Percentiles rank a stretch among this genome's conserved stretches.
Conservation (phyloP, 2,797 vertebrate genomes). For the Garrulus glandarius region DNA sequence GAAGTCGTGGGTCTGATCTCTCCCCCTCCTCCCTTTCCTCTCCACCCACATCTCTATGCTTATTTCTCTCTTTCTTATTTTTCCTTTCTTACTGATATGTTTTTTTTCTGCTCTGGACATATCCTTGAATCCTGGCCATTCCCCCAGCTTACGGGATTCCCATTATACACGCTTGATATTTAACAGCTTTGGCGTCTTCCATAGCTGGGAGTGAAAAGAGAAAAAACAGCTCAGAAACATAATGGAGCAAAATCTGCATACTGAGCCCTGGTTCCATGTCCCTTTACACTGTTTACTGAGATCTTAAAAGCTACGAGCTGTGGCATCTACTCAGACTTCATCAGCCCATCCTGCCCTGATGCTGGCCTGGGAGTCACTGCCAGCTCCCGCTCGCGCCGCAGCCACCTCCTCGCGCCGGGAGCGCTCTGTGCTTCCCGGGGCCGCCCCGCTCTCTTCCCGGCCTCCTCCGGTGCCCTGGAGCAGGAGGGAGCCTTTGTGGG, state of each 20-base stretch:
- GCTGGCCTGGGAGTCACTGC: conserved; percentile 71
- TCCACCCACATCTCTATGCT: background rate
- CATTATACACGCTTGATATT: conserved; percentile 36
- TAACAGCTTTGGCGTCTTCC: conserved; percentile 38
- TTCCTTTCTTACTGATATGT: background rate
- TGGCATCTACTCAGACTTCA: conserved; percentile 79
- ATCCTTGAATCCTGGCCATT: conserved; percentile 70
- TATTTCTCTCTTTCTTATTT: conserved; percentile 1
- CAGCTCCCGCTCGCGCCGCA: background rate
- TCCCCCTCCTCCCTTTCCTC: background rate
- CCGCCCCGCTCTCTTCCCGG: background rate
- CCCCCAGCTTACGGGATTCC: conserved; percentile 46
- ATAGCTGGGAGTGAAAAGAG: conserved; percentile 52
- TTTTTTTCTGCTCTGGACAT: conserved; percentile 48
- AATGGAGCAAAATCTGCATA: conserved; percentile 39
- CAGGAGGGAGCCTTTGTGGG: background rate
- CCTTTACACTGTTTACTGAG: conserved; percentile 71
- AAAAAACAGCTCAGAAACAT: conserved; percentile 8
- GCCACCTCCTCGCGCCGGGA: background rate
- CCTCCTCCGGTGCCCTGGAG: background rate
- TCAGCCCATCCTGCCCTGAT: conserved; percentile 69
- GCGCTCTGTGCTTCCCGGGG: background rate
- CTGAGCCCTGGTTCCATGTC: conserved; percentile 41
- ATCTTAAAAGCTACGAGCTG: conserved; percentile 70
- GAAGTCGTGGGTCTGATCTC: background rate